These are phyloP conservation scores for Hormiphora californensis DNA, from an alignment of 37 sponge, comb jelly and placozoan genomes.

Conservation along the genomic window DNA sequence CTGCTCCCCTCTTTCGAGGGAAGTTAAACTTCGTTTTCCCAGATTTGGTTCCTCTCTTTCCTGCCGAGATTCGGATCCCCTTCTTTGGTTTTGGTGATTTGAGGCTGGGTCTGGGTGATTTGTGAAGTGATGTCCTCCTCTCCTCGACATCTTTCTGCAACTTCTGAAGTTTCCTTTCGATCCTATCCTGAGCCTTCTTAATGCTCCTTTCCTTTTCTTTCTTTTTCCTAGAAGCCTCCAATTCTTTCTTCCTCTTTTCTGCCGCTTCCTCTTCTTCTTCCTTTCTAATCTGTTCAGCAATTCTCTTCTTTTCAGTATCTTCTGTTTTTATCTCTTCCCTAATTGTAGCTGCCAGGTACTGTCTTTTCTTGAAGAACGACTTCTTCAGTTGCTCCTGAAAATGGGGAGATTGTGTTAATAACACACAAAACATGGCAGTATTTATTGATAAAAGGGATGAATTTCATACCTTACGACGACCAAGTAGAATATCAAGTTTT, in stretches of 20 bases:
- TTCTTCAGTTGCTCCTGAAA: conserved; percentile 52
- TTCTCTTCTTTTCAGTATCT: conserved; percentile 35
- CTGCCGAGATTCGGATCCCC: background rate
- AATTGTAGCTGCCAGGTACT: conserved; percentile 3
- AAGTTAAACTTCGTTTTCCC: conserved; percentile 40
- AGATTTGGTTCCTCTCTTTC: background rate
- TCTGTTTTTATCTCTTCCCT: conserved; percentile 43
- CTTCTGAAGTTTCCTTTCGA: conserved; percentile 22
- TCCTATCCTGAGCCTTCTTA: conserved; percentile 32
- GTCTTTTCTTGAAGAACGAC: conserved; percentile 43
- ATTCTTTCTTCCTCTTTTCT: background rate
- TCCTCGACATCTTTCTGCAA: conserved; percentile 39
- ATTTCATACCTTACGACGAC: conserved; percentile 15
- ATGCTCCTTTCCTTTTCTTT: conserved; percentile 52
- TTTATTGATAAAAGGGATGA: too few species aligned
- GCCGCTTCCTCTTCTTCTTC: conserved; percentile 46
- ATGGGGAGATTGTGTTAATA: too few species aligned
- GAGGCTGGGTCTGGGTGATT: background rate
- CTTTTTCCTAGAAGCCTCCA: conserved; percentile 31
- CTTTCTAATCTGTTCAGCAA: conserved; percentile 25
- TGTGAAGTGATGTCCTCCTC: background rate
- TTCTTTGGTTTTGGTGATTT: conserved; percentile 11
- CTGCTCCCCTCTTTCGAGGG: conserved; percentile 15
- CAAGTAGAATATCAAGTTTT: conserved; percentile 48
- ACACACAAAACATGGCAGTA: background rate